phyloP scores from a whole-genome alignment of 2,888 invertebrate genomes.

The Melanotus villosus region DNA sequence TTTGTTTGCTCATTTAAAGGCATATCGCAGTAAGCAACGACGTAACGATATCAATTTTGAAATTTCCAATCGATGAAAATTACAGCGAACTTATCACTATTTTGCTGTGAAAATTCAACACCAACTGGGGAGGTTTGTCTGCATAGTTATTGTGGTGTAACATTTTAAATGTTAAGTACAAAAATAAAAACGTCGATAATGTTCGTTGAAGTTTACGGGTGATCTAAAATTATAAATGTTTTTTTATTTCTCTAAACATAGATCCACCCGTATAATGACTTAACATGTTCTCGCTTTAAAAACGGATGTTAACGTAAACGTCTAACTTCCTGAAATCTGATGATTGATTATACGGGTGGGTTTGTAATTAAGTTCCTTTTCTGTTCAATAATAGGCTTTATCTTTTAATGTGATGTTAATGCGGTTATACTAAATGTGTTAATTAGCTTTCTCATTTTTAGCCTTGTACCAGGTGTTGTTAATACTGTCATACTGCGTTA shows the following conservation, averaged over 20 bases:
- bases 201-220: constrained; percentile 16
- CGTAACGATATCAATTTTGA: constrained; percentile 6
- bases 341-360: neutral
- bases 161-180: constrained; percentile 17
- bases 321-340: no score
- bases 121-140: constrained; percentile 9
- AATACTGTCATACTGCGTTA: constrained; percentile 21
- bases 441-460: constrained; percentile 32
- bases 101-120: constrained; percentile 26
- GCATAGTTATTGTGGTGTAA: neutral
- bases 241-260: neutral
- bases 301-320: no score
- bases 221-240: constrained; percentile 6
- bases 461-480: constrained; percentile 40
- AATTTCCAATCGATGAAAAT: constrained; percentile 11
- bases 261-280: neutral
- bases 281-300: no score
- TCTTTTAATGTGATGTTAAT: constrained; percentile 39
- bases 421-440: constrained; percentile 38
- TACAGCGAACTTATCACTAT: constrained; percentile 19
- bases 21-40: constrained; percentile 29
- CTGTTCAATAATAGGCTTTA: constrained; percentile 22
- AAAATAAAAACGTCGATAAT: neutral
- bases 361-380: constrained; percentile 24
- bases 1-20: constrained; percentile 15